These are phyloP conservation scores for Ypsolopha sequella DNA, from an alignment of 2,888 invertebrate species.

Conservation along the genomic window DNA sequence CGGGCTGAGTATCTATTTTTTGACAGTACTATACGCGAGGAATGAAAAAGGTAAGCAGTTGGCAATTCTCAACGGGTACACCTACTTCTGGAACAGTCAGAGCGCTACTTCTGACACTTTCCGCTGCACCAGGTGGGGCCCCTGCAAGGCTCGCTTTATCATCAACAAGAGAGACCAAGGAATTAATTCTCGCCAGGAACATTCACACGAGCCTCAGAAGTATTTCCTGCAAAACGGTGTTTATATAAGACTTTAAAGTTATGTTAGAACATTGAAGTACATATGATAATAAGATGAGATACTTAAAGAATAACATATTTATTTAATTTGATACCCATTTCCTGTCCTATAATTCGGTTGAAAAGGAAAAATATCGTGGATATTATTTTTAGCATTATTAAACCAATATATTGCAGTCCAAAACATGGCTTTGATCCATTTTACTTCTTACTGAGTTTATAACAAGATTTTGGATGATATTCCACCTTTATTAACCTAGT, in stretches of 20 bases:
- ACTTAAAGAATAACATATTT: too few relatives aligned
- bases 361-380: too few relatives aligned
- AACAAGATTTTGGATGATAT: too few relatives aligned
- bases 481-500: too few relatives aligned
- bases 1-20: too few relatives aligned
- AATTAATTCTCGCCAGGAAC: conserved; percentile 8
- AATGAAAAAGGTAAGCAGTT: conserved; percentile 25
- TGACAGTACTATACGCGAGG: conserved; percentile 2
- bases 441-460: not conserved
- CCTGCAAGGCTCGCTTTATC: conserved; percentile 13
- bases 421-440: too few relatives aligned
- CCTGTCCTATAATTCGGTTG: too few relatives aligned
- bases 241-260: conserved; percentile 6
- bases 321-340: too few relatives aligned
- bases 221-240: conserved; percentile 10
- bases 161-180: conserved; percentile 10
- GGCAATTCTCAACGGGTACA: conserved; percentile 26
- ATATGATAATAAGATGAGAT: too few relatives aligned
- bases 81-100: conserved; percentile 18
- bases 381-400: too few relatives aligned
- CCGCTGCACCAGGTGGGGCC: conserved; percentile 17
- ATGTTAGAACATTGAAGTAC: too few relatives aligned
- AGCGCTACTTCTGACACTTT: conserved; percentile 10
- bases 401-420: too few relatives aligned
- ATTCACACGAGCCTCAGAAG: conserved; percentile 6